Conservation (phyloP, 2,888 invertebrate genomes). For the Dorcus parallelipipedus region DNA sequence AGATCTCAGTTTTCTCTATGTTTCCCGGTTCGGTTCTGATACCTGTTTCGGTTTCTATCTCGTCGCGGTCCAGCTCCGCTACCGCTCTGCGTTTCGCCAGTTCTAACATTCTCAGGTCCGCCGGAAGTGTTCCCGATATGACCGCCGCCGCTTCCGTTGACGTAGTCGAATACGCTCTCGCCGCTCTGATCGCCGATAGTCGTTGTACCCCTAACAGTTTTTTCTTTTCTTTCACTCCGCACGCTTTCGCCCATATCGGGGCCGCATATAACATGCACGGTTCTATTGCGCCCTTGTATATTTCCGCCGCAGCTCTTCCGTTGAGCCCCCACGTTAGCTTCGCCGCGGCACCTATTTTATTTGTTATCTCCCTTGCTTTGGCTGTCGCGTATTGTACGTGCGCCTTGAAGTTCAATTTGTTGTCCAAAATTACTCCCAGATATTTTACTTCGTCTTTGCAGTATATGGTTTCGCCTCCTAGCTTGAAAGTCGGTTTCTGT, state of each 20-base stretch:
- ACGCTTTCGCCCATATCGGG: slow-evolving; percentile 7
- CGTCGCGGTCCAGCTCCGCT: too few species aligned
- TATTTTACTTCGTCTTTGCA: slow-evolving; percentile 10
- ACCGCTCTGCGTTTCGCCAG: too few species aligned
- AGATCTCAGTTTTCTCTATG: too few species aligned
- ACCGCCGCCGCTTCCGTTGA: neutral
- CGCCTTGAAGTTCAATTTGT: slow-evolving; percentile 3
- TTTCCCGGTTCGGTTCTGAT: too few species aligned
- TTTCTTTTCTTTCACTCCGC: neutral
- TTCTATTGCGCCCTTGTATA: slow-evolving; percentile 14
- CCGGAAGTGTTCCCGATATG: neutral
- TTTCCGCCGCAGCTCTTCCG: neutral
- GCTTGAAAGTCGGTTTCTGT: slow-evolving; percentile 10
- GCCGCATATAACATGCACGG: slow-evolving; percentile 10
- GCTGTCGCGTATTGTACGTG: neutral
- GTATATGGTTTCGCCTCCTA: slow-evolving; percentile 2
- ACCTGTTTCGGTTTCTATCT: too few species aligned
- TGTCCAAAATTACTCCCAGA: slow-evolving; percentile 9
- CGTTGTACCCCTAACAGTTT: neutral
- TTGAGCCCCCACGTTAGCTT: slow-evolving; percentile 9
- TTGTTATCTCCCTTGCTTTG: neutral
- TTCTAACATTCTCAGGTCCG: too few species aligned
- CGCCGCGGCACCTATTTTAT: slow-evolving; percentile 6
- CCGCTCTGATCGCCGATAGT: neutral
- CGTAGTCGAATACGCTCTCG: slow-evolving; percentile 8